phyloP scores from a whole-genome alignment of 2,888 invertebrate species.

The Eristalinus sepulchralis region DNA sequence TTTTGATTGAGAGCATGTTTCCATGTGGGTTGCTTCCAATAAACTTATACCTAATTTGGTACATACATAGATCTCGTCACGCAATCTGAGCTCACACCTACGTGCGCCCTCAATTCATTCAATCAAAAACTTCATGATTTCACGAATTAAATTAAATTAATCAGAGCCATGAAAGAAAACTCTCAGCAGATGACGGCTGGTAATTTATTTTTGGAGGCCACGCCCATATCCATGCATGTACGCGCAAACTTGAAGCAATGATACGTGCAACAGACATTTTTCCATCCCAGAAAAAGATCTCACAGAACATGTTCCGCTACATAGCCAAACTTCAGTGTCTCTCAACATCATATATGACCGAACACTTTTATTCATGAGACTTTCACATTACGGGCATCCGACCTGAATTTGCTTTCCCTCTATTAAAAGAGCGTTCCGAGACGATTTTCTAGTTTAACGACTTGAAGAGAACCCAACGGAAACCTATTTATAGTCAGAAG shows the following conservation, averaged over 20 bases:
- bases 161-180: not conserved
- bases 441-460: conserved; percentile 20
- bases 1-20: not conserved
- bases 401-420: not conserved
- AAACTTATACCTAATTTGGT: not conserved
- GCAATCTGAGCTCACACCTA: not conserved
- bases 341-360: not conserved
- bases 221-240: not conserved
- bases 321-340: not conserved
- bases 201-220: not conserved
- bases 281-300: not conserved
- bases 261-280: not conserved
- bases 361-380: not conserved
- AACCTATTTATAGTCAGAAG: conserved; percentile 11
- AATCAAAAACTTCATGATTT: not conserved
- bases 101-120: not conserved
- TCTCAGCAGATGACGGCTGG: not conserved
- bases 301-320: not conserved
- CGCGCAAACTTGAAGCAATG: not conserved
- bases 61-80: not conserved
- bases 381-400: not conserved
- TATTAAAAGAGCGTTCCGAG: not conserved
- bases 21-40: not conserved
- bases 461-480: not conserved
- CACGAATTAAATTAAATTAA: not conserved